These are phyloP conservation scores for Shinisaurus crocodilurus DNA, from an alignment of 2,113 vertebrate genomes.

Conservation along the genomic window DNA sequence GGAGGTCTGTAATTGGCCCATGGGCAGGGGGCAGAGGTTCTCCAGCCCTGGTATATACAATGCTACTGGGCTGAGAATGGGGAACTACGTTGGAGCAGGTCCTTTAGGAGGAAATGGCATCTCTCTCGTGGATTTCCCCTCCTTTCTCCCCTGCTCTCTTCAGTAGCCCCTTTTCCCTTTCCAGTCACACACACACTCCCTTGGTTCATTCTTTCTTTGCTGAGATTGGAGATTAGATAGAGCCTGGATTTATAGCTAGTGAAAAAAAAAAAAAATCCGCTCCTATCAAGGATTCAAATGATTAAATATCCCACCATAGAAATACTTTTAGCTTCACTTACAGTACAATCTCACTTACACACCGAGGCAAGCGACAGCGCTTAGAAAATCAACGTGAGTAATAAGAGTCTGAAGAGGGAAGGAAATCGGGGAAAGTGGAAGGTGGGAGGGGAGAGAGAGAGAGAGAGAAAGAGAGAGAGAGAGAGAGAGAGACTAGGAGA, in stretches of 20 bases:
- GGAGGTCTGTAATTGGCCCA: too few relatives aligned
- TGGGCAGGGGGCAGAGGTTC: too few relatives aligned
- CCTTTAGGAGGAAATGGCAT: slow-evolving; percentile 13
- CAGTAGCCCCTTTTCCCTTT: slow-evolving; percentile 69
- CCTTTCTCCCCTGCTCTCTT: slow-evolving; percentile 59
- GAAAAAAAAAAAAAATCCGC: slow-evolving; percentile 71
- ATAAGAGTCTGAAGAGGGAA: slow-evolving; percentile 58
- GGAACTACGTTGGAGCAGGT: too few relatives aligned
- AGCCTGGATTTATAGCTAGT: slow-evolving; percentile 77
- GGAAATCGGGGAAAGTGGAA: background rate
- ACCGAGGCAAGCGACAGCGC: slow-evolving; percentile 55
- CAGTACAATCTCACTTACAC: slow-evolving; percentile 74
- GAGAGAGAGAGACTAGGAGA: slow-evolving; percentile 8
- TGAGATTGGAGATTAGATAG: slow-evolving; percentile 77
- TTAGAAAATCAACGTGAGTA: slow-evolving; percentile 73
- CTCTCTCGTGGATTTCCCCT: slow-evolving; percentile 23
- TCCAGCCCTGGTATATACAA: too few relatives aligned
- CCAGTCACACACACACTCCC: slow-evolving; percentile 70
- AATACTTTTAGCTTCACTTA: slow-evolving; percentile 77
- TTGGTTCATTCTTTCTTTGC: slow-evolving; percentile 75
- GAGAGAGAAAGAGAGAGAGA: slow-evolving; percentile 41
- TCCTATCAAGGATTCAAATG: slow-evolving; percentile 78
- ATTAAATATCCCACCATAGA: slow-evolving; percentile 77
- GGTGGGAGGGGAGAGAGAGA: slow-evolving; percentile 26
- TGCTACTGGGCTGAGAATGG: too few relatives aligned